These are phyloP conservation scores for Mythimna pallens DNA, from an alignment of 2,888 invertebrate genomes.

Conservation along the genomic window DNA sequence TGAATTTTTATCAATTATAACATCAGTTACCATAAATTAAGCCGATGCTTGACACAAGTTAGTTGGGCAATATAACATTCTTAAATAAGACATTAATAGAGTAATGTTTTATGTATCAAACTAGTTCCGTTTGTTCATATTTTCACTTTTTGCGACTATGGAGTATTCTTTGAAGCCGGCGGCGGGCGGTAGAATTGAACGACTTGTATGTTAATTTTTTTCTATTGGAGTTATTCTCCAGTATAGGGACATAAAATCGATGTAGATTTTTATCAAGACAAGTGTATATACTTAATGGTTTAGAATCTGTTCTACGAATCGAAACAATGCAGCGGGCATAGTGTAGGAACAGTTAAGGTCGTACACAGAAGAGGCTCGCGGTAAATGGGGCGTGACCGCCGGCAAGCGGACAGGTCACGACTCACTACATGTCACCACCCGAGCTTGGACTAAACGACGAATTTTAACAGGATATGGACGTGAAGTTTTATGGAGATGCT, in stretches of 20 bases:
- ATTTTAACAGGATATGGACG: slow-evolving; percentile 43
- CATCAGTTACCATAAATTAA: slow-evolving; percentile 33
- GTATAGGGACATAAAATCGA: slow-evolving; percentile 44
- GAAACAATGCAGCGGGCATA: slow-evolving; percentile 71
- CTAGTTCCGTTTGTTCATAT: slow-evolving; percentile 56
- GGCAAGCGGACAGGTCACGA: slow-evolving; percentile 83
- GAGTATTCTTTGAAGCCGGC: slow-evolving; percentile 59
- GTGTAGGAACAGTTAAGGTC: slow-evolving; percentile 68
- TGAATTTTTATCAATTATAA: slow-evolving; percentile 39
- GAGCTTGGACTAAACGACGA: slow-evolving; percentile 59
- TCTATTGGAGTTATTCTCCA: slow-evolving; percentile 12
- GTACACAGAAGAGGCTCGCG: slow-evolving; percentile 72
- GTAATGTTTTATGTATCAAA: slow-evolving; percentile 63
- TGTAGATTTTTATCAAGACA: slow-evolving; percentile 62
- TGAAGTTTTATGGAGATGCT: slow-evolving; percentile 42
- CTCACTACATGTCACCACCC: slow-evolving; percentile 66
- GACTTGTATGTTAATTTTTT: slow-evolving; percentile 35
- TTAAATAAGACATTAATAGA: slow-evolving; percentile 66
- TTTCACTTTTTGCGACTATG: slow-evolving; percentile 62
- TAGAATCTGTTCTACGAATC: slow-evolving; percentile 68
- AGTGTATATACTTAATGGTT: slow-evolving; percentile 65
- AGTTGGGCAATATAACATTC: slow-evolving; percentile 50
- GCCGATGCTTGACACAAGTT: slow-evolving; percentile 24
- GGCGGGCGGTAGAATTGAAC: slow-evolving; percentile 15
- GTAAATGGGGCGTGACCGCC: slow-evolving; percentile 86